phyloP scores from a whole-genome alignment of 2,888 invertebrate species.

The Apoda limacodes region DNA sequence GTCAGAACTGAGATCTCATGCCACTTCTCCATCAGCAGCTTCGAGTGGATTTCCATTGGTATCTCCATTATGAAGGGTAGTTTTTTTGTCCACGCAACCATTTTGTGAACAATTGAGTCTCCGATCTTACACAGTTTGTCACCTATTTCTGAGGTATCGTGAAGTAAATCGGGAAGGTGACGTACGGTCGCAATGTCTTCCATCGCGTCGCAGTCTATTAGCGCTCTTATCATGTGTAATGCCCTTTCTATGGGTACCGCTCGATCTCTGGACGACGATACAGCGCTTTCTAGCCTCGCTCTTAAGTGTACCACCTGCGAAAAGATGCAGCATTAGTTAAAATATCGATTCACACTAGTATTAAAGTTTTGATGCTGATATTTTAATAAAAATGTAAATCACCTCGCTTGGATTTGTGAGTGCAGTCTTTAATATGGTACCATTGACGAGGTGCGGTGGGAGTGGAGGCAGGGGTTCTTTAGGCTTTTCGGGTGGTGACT shows the following conservation, averaged over 20 bases:
- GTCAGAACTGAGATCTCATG: conserved; percentile 95
- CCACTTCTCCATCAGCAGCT: conserved; percentile 97
- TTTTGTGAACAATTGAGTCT: conserved; percentile 97
- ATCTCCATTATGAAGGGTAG: conserved; percentile 97
- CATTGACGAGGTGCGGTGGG: conserved; percentile 87
- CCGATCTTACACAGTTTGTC: conserved; percentile 96
- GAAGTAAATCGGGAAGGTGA: conserved; percentile 90
- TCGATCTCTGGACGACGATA: conserved; percentile 87
- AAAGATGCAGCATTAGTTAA: too few species aligned
- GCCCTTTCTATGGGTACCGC: conserved; percentile 86
- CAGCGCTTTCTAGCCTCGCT: conserved; percentile 88
- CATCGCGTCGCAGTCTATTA: conserved; percentile 97
- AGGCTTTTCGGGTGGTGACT: conserved; percentile 39
- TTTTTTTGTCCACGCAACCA: conserved; percentile 99
- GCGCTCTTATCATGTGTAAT: conserved; percentile 88
- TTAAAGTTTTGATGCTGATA: too few species aligned
- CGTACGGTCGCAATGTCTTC: conserved; percentile 94
- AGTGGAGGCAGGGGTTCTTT: conserved; percentile 64
- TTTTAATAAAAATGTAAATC: conserved; percentile 22
- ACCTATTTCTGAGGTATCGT: conserved; percentile 91
- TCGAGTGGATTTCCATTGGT: conserved; percentile 95
- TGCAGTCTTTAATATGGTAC: conserved; percentile 94
- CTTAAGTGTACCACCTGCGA: conserved; percentile 81
- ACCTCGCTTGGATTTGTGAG: conserved; percentile 93
- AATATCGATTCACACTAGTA: too few species aligned